Evolutionary conservation across 2,113 vertebrate genomes (phyloP).

Genomic region (Gobio gobio): DNA sequence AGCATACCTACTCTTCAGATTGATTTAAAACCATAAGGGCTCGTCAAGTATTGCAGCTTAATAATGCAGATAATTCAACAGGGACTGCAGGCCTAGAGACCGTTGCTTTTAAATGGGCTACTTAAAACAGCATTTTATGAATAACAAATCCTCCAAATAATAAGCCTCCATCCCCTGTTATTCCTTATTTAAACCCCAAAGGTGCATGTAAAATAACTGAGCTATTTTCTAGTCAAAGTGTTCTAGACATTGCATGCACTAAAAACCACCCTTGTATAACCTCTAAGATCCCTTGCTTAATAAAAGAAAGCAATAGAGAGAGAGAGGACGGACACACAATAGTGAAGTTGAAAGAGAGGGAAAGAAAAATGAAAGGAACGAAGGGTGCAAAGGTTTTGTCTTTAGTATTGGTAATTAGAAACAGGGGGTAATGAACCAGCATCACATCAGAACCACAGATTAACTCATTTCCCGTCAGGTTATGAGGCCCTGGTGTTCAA

Average conservation of each 20-base stretch:
- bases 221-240: slow-evolving; percentile 43
- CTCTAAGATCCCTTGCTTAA: slow-evolving; percentile 22
- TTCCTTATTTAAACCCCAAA: slow-evolving; percentile 43
- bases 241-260: slow-evolving; percentile 14
- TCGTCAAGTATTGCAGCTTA: slow-evolving; percentile 34
- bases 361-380: slow-evolving; percentile 6
- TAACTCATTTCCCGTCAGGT: slow-evolving; percentile 21
- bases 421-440: slow-evolving; percentile 20
- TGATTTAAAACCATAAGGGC: slow-evolving; percentile 40
- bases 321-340: background rate
- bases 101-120: slow-evolving; percentile 45
- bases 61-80: slow-evolving; percentile 42
- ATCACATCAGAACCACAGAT: slow-evolving; percentile 29
- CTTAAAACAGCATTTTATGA: slow-evolving; percentile 49
- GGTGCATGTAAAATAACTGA: slow-evolving; percentile 27
- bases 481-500: slow-evolving; percentile 15
- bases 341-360: background rate
- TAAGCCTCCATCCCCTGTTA: slow-evolving; percentile 38
- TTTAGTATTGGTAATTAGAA: slow-evolving; percentile 18
- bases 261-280: slow-evolving; percentile 37
- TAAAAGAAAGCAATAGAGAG: background rate
- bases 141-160: slow-evolving; percentile 47
- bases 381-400: background rate
- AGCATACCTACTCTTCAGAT: slow-evolving; percentile 37
- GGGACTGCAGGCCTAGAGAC: slow-evolving; percentile 36